These are phyloP conservation scores for Protobothrops mucrosquamatus DNA, from an alignment of 2,113 vertebrate species.

Conservation along the genomic window DNA sequence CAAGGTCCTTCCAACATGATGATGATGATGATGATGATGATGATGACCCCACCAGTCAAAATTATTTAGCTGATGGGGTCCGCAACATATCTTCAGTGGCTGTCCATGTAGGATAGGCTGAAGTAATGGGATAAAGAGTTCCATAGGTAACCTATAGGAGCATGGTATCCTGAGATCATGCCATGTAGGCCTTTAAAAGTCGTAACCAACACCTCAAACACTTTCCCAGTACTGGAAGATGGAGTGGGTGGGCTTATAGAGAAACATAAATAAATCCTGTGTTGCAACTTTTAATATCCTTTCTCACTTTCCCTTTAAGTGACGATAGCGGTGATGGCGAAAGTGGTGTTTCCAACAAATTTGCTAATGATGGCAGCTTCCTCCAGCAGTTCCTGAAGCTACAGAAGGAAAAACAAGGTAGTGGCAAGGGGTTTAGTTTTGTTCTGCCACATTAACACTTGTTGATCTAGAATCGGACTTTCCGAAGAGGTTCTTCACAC, in stretches of 20 bases:
- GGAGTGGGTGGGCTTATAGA: neutral
- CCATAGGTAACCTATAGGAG: too few species aligned
- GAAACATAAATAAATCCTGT: neutral
- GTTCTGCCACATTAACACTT: neutral
- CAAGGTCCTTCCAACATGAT: too few species aligned
- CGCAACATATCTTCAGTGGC: too few species aligned
- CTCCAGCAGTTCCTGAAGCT: conserved; percentile 94
- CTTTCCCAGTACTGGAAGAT: neutral
- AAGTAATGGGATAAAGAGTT: too few species aligned
- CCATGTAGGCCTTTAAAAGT: neutral
- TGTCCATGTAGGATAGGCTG: too few species aligned
- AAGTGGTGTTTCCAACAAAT: conserved; percentile 82
- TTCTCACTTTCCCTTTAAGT: conserved; percentile 45
- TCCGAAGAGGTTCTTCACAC: neutral
- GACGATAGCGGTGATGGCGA: conserved; percentile 63
- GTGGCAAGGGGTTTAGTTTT: conserved; percentile 42
- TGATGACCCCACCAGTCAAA: too few species aligned
- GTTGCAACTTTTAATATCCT: neutral
- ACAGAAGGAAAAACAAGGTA: conserved; percentile 83
- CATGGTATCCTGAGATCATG: too few species aligned
- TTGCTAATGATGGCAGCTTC: conserved; percentile 94
- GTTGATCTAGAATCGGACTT: neutral
- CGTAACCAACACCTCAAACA: neutral
- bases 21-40: too few species aligned
- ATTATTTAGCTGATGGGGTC: too few species aligned